Evolutionary conservation across 2,113 vertebrate genomes (phyloP).

Genomic region (Scolopax mira): DNA sequence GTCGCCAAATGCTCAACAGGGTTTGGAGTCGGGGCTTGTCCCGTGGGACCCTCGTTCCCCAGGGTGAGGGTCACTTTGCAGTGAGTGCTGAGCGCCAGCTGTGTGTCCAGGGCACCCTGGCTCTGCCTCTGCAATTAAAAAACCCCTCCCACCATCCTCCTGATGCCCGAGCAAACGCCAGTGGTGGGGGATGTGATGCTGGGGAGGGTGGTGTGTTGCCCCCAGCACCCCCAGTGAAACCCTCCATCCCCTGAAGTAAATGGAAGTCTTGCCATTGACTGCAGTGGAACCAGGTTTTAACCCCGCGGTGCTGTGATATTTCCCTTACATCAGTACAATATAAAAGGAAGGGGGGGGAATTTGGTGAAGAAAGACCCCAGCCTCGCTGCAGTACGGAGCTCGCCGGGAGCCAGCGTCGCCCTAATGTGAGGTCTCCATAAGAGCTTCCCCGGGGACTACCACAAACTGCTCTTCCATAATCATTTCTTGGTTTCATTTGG

Average conservation of each 20-base stretch:
- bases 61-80: background rate
- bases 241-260: background rate
- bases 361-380: background rate
- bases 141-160: background rate
- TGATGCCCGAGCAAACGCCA: too few relatives aligned
- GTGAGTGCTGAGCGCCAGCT: background rate
- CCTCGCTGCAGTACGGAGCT: background rate
- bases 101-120: constrained; percentile 5
- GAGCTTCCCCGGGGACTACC: background rate
- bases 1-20: constrained; percentile 24
- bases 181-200: too few relatives aligned
- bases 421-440: background rate
- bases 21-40: constrained; percentile 6
- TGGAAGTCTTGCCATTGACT: background rate
- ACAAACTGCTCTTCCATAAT: background rate
- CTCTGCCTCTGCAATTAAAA: constrained; percentile 45
- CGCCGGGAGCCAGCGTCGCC: background rate
- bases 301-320: background rate
- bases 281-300: background rate
- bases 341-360: background rate
- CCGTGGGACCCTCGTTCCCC: background rate
- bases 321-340: constrained; percentile 28
- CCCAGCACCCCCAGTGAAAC: too few relatives aligned
- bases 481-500: background rate
- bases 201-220: too few relatives aligned